Evolutionary conservation across 2,113 vertebrate species (phyloP), one percentile per base, ranked within the genome.

Genomic region (Aegotheles bennettii): DNA sequence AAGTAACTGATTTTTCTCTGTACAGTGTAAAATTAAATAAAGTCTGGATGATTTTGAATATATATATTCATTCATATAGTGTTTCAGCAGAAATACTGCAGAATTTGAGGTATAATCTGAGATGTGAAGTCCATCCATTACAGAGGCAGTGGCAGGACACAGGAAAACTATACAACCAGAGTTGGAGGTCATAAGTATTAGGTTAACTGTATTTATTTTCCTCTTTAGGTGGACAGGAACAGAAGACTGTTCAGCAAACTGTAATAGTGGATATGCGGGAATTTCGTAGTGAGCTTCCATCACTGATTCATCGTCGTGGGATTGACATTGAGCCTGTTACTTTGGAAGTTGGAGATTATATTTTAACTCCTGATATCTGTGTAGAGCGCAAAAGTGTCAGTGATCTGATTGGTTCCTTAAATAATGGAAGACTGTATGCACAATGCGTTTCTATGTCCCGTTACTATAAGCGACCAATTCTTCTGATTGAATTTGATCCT

Each of bases 301-400:
- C 99, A 0, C 95, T 99, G 89, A 98, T 99, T 74, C 99, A 99
- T 78, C 98, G 99, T 6, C 98, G 99, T 1, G 99, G 99, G 16
- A 98, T 99, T 15, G 99, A 99, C 97, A 99, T 99, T 4, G 99
- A 99, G 42, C 99, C 99, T 0, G 98, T 99, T 91, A 99, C 99
- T 1, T 71, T 99, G 33, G 99, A 99, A 90, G 99, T 99, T 1
- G 99, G 99, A 1, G 99, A 99, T 96, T 99, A 99, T 85, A 99
- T 99, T 80, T 98, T 99, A 43, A 99, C 98, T 2, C 98, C 99
- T 1, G 99, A 99, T 29, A 98, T 98, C 35, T 99, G 99, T 1
- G 98, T 99, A 26, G 99, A 99, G 94, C 98, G 99, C 64, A 99
- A 99, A 83, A 99, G 99, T 16, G 95, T 99, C 95, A 99, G 99